phyloP scores from a whole-genome alignment of 2,888 invertebrate species.

The Phytoseiulus persimilis region DNA sequence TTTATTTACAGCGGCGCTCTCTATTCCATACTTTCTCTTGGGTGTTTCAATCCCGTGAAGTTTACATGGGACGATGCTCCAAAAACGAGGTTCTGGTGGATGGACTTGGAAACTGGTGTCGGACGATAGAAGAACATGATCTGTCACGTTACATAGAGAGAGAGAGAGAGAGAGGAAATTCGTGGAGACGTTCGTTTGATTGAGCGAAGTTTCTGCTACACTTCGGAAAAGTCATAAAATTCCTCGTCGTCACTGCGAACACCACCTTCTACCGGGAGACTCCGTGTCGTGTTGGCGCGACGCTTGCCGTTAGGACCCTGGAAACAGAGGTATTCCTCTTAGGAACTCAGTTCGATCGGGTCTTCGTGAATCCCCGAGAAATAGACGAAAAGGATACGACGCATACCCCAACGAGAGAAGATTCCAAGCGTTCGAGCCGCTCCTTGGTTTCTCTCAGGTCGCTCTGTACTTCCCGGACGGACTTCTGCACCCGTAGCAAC shows the following conservation, averaged over 20 bases:
- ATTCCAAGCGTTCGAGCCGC: neutral
- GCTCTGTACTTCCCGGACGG: neutral
- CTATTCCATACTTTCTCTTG: no score
- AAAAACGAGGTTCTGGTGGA: no score
- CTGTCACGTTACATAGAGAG: no score
- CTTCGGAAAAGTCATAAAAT: neutral
- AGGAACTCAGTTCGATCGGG: neutral
- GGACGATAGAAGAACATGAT: no score
- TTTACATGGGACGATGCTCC: no score
- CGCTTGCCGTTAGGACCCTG: neutral
- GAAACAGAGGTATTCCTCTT: neutral
- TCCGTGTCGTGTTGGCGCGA: neutral
- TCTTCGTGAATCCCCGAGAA: neutral
- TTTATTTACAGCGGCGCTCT: no score
- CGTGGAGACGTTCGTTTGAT: neutral
- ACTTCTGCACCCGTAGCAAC: neutral
- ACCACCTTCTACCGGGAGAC: neutral
- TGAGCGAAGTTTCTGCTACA: neutral
- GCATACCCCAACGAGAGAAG: neutral
- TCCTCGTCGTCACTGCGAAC: neutral
- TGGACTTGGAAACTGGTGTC: no score
- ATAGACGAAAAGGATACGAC: neutral
- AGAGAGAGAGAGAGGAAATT: no score
- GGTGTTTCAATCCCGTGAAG: no score
- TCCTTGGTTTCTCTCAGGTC: neutral